phyloP scores from a whole-genome alignment of 2,888 invertebrate genomes.

The Scaptodrosophila latifasciaeformis region DNA sequence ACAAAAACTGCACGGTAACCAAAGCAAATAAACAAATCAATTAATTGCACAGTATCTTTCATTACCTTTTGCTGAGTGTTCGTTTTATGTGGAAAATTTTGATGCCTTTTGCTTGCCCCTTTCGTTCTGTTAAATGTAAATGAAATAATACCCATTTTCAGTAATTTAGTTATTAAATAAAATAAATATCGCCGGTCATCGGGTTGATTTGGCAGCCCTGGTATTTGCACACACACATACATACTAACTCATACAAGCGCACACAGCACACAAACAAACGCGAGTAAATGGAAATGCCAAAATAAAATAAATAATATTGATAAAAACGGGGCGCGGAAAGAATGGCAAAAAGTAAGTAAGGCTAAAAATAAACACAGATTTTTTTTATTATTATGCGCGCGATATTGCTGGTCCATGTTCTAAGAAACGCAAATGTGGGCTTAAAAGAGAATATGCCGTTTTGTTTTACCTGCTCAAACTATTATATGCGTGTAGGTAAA shows the following conservation, averaged over 20 bases:
- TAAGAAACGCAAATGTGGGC: background rate
- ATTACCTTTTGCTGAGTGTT: constrained; percentile 60
- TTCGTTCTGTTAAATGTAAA: constrained; percentile 23
- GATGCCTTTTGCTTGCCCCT: constrained; percentile 4
- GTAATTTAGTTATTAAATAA: background rate
- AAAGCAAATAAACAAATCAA: constrained; percentile 19
- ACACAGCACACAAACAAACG: constrained; percentile 24
- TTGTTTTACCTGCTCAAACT: background rate
- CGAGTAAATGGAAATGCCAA: constrained; percentile 52
- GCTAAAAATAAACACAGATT: constrained; percentile 53
- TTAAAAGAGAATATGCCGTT: background rate
- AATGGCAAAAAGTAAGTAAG: constrained; percentile 20
- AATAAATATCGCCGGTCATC: constrained; percentile 30
- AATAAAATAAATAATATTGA: constrained; percentile 42
- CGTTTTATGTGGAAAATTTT: constrained; percentile 17
- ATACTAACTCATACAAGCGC: constrained; percentile 33
- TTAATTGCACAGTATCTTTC: constrained; percentile 9
- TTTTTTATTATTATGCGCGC: constrained; percentile 16
- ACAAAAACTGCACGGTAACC: too few species aligned
- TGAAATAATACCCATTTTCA: constrained; percentile 7
- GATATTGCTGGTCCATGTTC: background rate
- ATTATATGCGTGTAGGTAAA: constrained; percentile 30
- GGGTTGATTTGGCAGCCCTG: constrained; percentile 38
- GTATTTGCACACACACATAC: constrained; percentile 10
- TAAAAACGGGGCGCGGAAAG: constrained; percentile 29